Conservation (phyloP, 2,113 vertebrate species). For the Dicaeum eximium region DNA sequence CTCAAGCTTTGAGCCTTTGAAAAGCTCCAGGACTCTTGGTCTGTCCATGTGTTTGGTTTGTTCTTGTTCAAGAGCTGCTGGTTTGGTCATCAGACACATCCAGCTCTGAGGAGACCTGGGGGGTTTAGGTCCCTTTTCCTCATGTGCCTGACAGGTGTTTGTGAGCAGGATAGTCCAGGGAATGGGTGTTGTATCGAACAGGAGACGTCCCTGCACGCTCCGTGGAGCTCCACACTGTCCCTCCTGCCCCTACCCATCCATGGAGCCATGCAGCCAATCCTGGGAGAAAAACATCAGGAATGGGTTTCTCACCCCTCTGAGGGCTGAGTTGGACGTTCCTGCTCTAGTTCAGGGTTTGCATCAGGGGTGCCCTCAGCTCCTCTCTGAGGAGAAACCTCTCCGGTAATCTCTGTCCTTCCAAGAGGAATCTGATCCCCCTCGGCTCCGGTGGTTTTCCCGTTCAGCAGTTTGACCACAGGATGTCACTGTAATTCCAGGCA, state of each 20-base stretch:
- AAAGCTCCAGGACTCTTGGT: not conserved
- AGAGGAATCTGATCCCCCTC: accelerated
- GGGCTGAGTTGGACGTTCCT: not conserved
- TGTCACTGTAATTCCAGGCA: constrained; percentile 26
- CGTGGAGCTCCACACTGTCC: not conserved
- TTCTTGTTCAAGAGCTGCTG: not conserved
- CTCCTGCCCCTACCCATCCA: not conserved
- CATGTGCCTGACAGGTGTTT: not conserved
- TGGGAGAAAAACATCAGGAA: not conserved
- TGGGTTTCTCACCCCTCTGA: not conserved
- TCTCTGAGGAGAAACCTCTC: not conserved
- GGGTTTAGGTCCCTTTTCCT: not conserved
- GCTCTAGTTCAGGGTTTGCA: not conserved
- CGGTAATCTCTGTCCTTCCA: not conserved
- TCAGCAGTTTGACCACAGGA: not conserved
- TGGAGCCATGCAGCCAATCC: not conserved
- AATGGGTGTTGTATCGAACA: not conserved
- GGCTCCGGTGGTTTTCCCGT: accelerated
- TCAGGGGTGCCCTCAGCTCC: not conserved
- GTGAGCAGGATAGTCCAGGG: accelerated
- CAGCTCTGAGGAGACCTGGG: not conserved
- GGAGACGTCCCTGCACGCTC: not conserved
- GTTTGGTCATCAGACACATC: not conserved
- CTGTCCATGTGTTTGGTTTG: not conserved
- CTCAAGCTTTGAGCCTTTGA: not conserved